These are phyloP conservation scores for Polypedilum pembai DNA, from an alignment of 1,140 invertebrate genomes.

Conservation along the genomic window DNA sequence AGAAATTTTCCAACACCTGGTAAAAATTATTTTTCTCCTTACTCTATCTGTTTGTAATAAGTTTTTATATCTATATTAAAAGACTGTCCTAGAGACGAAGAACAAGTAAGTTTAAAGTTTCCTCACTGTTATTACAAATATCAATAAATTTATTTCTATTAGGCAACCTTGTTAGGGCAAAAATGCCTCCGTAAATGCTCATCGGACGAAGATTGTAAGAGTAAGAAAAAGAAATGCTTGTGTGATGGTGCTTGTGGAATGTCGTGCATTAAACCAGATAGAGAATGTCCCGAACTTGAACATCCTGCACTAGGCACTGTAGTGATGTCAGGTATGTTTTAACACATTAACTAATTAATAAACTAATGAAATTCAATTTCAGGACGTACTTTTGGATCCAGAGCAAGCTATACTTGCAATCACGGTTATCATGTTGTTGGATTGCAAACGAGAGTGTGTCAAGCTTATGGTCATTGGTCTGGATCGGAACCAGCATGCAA, in stretches of 20 bases:
- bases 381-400: constrained; percentile 58
- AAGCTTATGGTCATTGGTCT: constrained; percentile 89
- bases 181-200: constrained; percentile 90
- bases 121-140: constrained; percentile 28
- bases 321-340: constrained; percentile 51
- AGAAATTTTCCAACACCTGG: constrained; percentile 72
- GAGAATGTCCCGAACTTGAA: constrained; percentile 70
- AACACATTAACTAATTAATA: too few relatives aligned
- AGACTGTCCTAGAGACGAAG: constrained; percentile 72
- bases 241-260: constrained; percentile 95
- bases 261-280: constrained; percentile 78
- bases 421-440: constrained; percentile 82
- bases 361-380: too few relatives aligned
- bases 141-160: constrained; percentile 7
- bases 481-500: constrained; percentile 79
- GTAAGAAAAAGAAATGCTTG: constrained; percentile 90
- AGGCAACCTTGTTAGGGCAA: constrained; percentile 52
- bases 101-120: constrained; percentile 48
- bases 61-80: too few relatives aligned
- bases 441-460: constrained; percentile 71
- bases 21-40: background rate
- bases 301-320: constrained; percentile 65
- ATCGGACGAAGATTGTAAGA: constrained; percentile 91
- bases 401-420: constrained; percentile 77
- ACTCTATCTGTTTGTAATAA: background rate